Percentiles rank a stretch among this genome's conserved stretches.
Conservation (phyloP, 2,113 vertebrate species). For the Sylvilagus bachmani region DNA sequence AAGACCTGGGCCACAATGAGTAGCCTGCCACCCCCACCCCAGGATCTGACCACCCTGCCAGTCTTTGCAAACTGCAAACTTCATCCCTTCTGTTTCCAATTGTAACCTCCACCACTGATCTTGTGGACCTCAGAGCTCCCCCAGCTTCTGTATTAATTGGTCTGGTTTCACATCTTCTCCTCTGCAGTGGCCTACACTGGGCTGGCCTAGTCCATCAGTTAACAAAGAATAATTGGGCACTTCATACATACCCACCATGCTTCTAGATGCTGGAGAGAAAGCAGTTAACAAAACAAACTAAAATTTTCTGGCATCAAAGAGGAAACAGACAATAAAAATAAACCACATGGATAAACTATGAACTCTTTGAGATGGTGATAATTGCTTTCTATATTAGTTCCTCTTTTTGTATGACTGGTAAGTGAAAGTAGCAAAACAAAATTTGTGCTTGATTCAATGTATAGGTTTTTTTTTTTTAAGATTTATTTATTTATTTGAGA, state of each 20-base stretch:
- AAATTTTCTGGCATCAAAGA: background rate
- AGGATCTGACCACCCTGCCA: background rate
- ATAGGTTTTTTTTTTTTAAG: background rate
- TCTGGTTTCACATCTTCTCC: background rate
- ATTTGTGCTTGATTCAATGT: constrained; percentile 18
- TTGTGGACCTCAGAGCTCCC: background rate
- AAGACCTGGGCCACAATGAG: background rate
- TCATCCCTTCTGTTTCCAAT: background rate
- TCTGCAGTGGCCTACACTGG: background rate
- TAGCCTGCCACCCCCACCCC: background rate
- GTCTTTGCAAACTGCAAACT: background rate
- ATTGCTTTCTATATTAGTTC: background rate
- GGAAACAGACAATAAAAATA: constrained; percentile 39
- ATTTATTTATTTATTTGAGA: too few species aligned
- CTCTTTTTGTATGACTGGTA: constrained; percentile 5
- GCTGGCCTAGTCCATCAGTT: background rate
- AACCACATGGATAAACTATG: background rate
- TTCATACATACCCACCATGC: background rate
- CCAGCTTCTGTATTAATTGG: background rate
- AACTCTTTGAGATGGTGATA: constrained; percentile 4
- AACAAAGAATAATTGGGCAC: constrained; percentile 1
- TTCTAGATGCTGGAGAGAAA: constrained; percentile 28
- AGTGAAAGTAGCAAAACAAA: constrained; percentile 44
- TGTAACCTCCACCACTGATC: background rate
- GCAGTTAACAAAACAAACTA: constrained; percentile 38